Base-by-base conservation (phyloP, 2,797 vertebrate species). In the Pygocentrus nattereri region DNA sequence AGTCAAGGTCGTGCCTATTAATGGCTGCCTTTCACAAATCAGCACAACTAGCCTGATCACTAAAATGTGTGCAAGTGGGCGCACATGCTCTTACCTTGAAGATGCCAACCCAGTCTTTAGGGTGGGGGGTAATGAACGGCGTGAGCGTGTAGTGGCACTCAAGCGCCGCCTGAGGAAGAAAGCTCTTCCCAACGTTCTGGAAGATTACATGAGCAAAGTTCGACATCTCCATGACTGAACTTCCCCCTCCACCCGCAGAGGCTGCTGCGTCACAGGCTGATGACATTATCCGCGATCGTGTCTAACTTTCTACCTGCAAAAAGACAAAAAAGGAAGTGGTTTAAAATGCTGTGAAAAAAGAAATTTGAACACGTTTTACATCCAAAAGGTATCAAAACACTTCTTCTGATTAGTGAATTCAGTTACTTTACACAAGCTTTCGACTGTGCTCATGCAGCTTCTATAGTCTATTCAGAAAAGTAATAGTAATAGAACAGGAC, bases 161-260 rank as follows among this genome's bases (percentile, higher is more conserved):
- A 85, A 99, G 93, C 21, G 97, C 96, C 4, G 94, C 95, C 88
- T 97, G 97, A 11, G 98, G 98, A 88, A 97, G 96, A 16, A 99
- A 99, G 91, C 97, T 99, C 92, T 99, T 98, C 0, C 95, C 97
- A 61, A 99, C 98, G 89, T 98, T 97, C 92, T 99, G 98, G 94
- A 99, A 99, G 93, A 99, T 99, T 86, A 99, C 98, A 49, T 99
- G 98, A 52, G 98, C 97, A 89, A 99, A 99, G 93, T 98, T 99
- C 83, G 97, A 99, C 0, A 95, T 97, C 91, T 98, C 98, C 93
- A 97, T 95, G 84, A 91, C 78, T 73, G 94, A 10, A 78, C 88
- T 94, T 81, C 93, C 88, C 44, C 95, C 84, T 85, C 89, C 95
- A 85, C 91, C 91, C 68, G 95, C 94, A 71, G 96, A 94, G 0